phyloP scores from a whole-genome alignment of 2,113 vertebrate species.

The Echinops telfairi region DNA sequence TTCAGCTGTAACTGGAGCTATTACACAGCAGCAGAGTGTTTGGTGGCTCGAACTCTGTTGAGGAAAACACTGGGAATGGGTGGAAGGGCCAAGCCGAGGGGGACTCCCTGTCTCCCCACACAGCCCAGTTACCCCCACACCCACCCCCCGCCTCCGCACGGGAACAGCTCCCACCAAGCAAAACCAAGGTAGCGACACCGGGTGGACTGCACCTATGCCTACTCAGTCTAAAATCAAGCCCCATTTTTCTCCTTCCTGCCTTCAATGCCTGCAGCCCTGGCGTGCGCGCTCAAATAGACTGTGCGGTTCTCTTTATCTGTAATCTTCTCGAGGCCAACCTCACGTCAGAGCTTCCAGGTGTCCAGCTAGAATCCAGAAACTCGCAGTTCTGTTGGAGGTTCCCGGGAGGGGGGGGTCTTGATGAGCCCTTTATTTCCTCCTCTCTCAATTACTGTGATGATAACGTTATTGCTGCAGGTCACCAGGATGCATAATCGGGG shows the following conservation, averaged over 20 bases:
- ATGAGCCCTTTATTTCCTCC: background rate
- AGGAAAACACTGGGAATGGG: slow-evolving; percentile 53
- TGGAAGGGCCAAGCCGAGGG: background rate
- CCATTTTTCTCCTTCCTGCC: background rate
- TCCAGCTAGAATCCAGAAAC: background rate
- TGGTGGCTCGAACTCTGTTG: slow-evolving; percentile 72
- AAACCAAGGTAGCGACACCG: background rate
- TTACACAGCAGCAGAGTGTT: slow-evolving; percentile 68
- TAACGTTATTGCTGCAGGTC: background rate
- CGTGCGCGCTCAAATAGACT: background rate
- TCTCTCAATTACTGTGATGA: background rate
- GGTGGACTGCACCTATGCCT: background rate
- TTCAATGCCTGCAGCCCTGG: background rate
- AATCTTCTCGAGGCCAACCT: slow-evolving; percentile 33
- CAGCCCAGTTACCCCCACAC: background rate
- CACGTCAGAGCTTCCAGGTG: background rate
- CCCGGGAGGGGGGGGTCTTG: background rate
- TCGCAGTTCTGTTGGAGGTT: slow-evolving; percentile 9
- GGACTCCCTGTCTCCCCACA: background rate
- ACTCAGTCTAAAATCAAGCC: background rate
- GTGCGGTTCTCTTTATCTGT: slow-evolving; percentile 37
- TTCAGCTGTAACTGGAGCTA: slow-evolving; percentile 61
- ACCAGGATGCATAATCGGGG: background rate
- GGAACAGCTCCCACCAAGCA: background rate
- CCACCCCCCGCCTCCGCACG: background rate